Percentiles rank a stretch among this genome's conserved stretches.
Evolutionary conservation across 2,797 vertebrate species (phyloP).

Genomic region (Harpagifer antarcticus): DNA sequence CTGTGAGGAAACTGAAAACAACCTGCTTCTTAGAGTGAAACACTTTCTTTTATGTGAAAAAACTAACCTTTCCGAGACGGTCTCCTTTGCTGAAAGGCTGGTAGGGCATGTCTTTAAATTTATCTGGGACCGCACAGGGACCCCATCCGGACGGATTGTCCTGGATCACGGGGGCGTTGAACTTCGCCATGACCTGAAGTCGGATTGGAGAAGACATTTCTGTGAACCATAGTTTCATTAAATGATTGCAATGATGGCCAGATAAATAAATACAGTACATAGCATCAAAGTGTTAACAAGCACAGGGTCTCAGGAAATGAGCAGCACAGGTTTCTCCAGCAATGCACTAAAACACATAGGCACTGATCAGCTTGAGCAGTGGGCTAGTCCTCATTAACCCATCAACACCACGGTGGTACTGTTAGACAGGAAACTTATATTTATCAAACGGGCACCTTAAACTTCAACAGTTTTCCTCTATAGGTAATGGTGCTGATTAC

Average conservation of each 20-base stretch:
- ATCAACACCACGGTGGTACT: background rate
- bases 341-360: conserved; percentile 44
- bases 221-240: background rate
- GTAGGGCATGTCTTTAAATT: conserved; percentile 99
- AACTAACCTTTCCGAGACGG: conserved; percentile 93
- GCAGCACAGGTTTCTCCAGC: conserved; percentile 76
- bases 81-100: conserved; percentile 99
- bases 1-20: background rate
- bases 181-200: conserved; percentile 91
- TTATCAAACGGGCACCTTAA: background rate
- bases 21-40: fast-evolving
- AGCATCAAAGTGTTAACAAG: background rate
- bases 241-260: background rate
- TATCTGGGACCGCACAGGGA: conserved; percentile 96
- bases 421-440: background rate
- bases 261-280: background rate
- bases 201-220: background rate
- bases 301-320: conserved; percentile 70
- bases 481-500: background rate
- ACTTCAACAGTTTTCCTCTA: background rate
- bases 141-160: conserved; percentile 98
- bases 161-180: conserved; percentile 96
- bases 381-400: conserved; percentile 80
- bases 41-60: background rate
- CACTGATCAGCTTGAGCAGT: conserved; percentile 81